phyloP scores from a whole-genome alignment of 1,140 invertebrate species.

The Magallana angulata region DNA sequence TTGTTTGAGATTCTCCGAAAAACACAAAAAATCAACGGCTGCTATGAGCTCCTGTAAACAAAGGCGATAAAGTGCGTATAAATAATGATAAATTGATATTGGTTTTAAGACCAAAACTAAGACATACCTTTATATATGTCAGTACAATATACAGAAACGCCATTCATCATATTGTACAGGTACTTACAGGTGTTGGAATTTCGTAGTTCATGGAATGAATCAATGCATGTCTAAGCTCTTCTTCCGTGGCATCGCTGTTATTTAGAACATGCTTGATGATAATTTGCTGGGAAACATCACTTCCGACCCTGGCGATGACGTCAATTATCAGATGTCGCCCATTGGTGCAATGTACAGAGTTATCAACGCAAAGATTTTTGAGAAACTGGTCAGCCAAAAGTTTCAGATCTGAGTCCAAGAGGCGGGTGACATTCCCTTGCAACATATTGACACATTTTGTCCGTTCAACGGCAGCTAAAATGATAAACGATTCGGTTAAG shows the following conservation, averaged over 20 bases:
- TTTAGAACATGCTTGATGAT: slow-evolving; percentile 54
- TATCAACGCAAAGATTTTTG: slow-evolving; percentile 36
- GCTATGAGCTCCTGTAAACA: background rate
- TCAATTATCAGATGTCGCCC: slow-evolving; percentile 59
- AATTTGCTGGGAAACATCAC: slow-evolving; percentile 53
- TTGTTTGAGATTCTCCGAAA: background rate
- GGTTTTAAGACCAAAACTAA: too few relatives aligned
- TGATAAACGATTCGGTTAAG: background rate
- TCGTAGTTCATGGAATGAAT: slow-evolving; percentile 56
- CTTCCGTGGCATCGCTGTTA: slow-evolving; percentile 26
- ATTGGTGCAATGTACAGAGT: slow-evolving; percentile 53
- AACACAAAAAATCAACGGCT: background rate
- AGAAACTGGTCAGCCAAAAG: slow-evolving; percentile 46
- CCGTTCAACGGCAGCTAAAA: slow-evolving; percentile 58
- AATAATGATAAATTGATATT: too few relatives aligned
- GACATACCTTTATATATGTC: too few relatives aligned
- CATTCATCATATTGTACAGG: background rate
- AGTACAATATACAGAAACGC: background rate
- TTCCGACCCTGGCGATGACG: slow-evolving; percentile 53
- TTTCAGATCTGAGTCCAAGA: slow-evolving; percentile 49
- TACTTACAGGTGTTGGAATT: slow-evolving; percentile 54
- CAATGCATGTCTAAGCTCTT: slow-evolving; percentile 56
- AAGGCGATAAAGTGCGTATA: background rate
- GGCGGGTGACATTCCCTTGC: slow-evolving; percentile 18
- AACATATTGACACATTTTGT: slow-evolving; percentile 58